A percentile compares a stretch with the other conserved stretches of the same genome.
Evolutionary conservation across 2,888 invertebrate species (phyloP).

Genomic region (Drosophila percnosoma): DNA sequence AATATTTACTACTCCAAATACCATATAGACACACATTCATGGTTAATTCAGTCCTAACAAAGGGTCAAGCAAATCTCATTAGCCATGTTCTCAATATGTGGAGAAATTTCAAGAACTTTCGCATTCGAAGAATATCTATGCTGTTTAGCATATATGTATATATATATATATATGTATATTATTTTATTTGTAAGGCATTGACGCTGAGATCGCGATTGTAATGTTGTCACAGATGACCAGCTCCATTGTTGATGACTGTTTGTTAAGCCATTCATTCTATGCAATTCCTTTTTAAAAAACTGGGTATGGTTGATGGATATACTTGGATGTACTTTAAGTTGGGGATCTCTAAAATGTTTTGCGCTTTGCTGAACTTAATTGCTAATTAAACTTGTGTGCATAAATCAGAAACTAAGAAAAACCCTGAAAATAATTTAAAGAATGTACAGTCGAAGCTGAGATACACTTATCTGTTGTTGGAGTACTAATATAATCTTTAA

Average conservation of each 20-base stretch:
- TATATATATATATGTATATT: neutral
- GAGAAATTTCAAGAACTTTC: slow-evolving; percentile 13
- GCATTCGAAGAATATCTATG: neutral
- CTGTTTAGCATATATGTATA: neutral
- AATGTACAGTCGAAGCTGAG: neutral
- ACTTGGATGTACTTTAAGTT: neutral
- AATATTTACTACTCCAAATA: neutral
- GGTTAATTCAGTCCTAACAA: neutral
- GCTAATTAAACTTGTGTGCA: slow-evolving; percentile 44
- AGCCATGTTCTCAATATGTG: neutral
- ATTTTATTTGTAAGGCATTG: neutral
- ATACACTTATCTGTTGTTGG: neutral
- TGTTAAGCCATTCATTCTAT: neutral
- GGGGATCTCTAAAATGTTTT: neutral
- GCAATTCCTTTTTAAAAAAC: too few relatives aligned
- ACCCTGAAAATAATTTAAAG: slow-evolving; percentile 3
- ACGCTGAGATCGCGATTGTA: neutral
- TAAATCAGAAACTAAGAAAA: slow-evolving; percentile 25
- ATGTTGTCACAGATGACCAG: neutral
- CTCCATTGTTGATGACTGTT: neutral
- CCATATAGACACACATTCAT: neutral
- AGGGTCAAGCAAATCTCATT: slow-evolving; percentile 1
- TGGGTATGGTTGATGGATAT: neutral
- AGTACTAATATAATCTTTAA: too few relatives aligned
- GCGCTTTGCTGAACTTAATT: slow-evolving; percentile 37